Conservation (phyloP, 1,140 invertebrate species). For the Andrena cerasifolii region DNA sequence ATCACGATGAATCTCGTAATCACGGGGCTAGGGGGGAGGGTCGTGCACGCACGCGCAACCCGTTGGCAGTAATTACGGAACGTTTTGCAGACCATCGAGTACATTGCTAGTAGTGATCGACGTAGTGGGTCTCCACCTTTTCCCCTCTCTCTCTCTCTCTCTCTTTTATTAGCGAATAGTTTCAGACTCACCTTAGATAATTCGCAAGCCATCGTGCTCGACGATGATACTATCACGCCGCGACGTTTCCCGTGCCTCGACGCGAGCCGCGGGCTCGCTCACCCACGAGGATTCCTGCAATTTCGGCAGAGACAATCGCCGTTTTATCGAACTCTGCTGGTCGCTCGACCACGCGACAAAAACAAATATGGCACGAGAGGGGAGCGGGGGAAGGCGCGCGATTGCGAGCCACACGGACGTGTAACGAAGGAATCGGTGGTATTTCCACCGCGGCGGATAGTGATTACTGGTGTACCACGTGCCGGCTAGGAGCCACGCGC, state of each 20-base stretch:
- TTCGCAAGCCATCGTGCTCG: constrained; percentile 74
- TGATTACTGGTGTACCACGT: constrained; percentile 31
- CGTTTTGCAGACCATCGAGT: constrained; percentile 32
- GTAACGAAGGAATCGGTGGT: constrained; percentile 16
- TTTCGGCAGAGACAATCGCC: not conserved
- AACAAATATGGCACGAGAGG: not conserved
- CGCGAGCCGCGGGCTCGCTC: constrained; percentile 21
- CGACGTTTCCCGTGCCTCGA: constrained; percentile 61
- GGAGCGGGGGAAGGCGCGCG: not conserved
- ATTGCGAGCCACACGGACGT: not conserved
- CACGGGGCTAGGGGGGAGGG: not conserved
- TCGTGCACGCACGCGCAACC: not conserved
- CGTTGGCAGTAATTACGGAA: constrained; percentile 35
- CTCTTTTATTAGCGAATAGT: constrained; percentile 39
- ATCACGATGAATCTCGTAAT: constrained; percentile 24
- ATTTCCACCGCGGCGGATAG: constrained; percentile 41
- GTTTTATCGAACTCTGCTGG: not conserved
- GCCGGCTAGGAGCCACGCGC: not conserved
- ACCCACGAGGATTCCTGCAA: constrained; percentile 7
- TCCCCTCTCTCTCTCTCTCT: too few relatives aligned
- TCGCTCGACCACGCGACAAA: not conserved
- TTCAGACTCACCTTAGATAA: constrained; percentile 70
- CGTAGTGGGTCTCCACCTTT: not conserved
- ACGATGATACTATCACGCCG: constrained; percentile 66
- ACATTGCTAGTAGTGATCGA: constrained; percentile 10